phyloP scores from a whole-genome alignment of 2,888 invertebrate genomes.

The Selenia dentaria region DNA sequence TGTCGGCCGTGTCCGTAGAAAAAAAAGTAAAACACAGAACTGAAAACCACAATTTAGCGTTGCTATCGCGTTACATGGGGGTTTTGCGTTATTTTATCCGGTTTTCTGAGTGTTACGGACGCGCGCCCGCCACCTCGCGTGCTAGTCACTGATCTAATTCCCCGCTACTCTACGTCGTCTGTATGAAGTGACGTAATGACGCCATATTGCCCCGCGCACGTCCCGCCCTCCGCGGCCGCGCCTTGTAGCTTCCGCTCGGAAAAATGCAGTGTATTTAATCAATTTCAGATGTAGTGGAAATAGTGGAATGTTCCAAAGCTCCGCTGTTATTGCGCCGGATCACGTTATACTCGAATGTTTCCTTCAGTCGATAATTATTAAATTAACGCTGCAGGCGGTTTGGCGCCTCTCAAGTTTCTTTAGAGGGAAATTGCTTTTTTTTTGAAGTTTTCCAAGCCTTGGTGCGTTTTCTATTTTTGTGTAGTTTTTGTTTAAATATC shows the following conservation, averaged over 20 bases:
- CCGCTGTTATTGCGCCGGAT: slow-evolving; percentile 40
- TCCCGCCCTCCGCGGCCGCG: slow-evolving; percentile 49
- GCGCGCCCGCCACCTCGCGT: slow-evolving; percentile 53
- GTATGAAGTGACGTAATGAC: slow-evolving; percentile 78
- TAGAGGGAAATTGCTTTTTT: too few species aligned
- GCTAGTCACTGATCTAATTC: slow-evolving; percentile 79
- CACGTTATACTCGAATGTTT: slow-evolving; percentile 46
- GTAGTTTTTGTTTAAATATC: too few species aligned
- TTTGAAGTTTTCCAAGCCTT: neutral
- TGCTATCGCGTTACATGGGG: slow-evolving; percentile 21
- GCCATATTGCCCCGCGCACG: slow-evolving; percentile 65
- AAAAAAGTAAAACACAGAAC: slow-evolving; percentile 41
- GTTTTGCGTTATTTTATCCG: slow-evolving; percentile 30
- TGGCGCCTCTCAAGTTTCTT: slow-evolving; percentile 1
- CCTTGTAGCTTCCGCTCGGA: slow-evolving; percentile 36
- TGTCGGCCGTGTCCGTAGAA: slow-evolving; percentile 39
- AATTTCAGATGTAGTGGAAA: slow-evolving; percentile 70
- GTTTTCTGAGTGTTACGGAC: slow-evolving; percentile 30
- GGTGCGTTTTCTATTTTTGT: neutral
- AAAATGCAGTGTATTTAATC: slow-evolving; percentile 59
- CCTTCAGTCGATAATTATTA: slow-evolving; percentile 41
- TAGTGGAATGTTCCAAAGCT: slow-evolving; percentile 55
- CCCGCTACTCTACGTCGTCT: slow-evolving; percentile 57
- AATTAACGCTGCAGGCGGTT: slow-evolving; percentile 1
- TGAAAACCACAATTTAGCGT: slow-evolving; percentile 17